Base-by-base conservation (phyloP, 2,888 invertebrate species). In the Metopia argyrocephala region DNA sequence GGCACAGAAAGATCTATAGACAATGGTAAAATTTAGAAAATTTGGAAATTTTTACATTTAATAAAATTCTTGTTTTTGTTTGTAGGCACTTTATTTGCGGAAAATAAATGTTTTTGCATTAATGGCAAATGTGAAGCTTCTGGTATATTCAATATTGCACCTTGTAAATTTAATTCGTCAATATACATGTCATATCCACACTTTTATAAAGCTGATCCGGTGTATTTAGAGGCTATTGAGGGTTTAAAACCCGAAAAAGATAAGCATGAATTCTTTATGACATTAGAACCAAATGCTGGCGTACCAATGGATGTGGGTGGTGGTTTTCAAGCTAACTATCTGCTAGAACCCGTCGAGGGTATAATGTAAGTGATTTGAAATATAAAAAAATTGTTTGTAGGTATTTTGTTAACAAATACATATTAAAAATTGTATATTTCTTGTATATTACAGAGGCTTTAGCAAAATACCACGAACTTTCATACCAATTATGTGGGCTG, bases 181-280 rank as follows among this genome's bases (percentile, higher is more conserved):
- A 93, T 94, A 0, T 95, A 95, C 87, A 93, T 95, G 82, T 95
- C 96, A 0, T 93, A 95, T 84, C 97, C 97, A 0, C 96, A 97
- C 91, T 97, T 96, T 90, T 92, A 94, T 86, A 92, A 94, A 86
- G 96, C 93, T 0, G 96, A 96, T 90, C 93, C 94, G 0, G 91
- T 90, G 76, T 94, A 95, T 76, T 84, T 91, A 28, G 91, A 94
- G 5, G 91, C 91, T 20, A 92, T 97, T 1, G 92, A 92, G 0
- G 97, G 97, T 0, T 86, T 97, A 87, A 85, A 91, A 1, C 96
- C 97, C 0, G 92, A 94, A 18, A 92, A 93, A 3, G 92, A 93
- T 0, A 92, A 93, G 31, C 96, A 97, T 87, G 93, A 94, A 83
- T 95, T 97, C 88, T 94, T 92, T 86, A 93, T 97, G 85, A 92